Conservation (phyloP, 1,140 invertebrate genomes). For the Chlorops oryzae region DNA sequence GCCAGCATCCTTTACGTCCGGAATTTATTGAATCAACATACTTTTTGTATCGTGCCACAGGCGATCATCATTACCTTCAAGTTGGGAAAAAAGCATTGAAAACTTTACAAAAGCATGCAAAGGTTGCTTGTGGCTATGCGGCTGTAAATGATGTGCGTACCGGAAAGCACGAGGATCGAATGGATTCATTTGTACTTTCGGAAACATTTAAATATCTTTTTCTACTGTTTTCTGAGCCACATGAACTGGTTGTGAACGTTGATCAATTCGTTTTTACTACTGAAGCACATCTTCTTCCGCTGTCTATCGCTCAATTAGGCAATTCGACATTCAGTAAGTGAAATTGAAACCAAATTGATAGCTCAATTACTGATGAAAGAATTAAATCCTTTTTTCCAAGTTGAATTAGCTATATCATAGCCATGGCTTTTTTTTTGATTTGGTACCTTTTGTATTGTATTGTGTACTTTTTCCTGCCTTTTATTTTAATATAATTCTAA, state of each 20-base stretch:
- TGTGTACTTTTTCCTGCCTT: too few relatives aligned
- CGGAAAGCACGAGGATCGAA: slow-evolving; percentile 83
- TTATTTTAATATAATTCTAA: too few relatives aligned
- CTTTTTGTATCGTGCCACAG: slow-evolving; percentile 90
- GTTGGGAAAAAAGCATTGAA: slow-evolving; percentile 88
- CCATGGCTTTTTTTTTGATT: slow-evolving; percentile 1
- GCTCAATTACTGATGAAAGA: too few relatives aligned
- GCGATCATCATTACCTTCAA: slow-evolving; percentile 90
- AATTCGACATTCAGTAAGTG: slow-evolving; percentile 44
- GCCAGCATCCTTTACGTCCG: slow-evolving; percentile 91
- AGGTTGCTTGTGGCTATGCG: slow-evolving; percentile 94
- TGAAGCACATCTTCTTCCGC: slow-evolving; percentile 90
- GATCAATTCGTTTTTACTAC: slow-evolving; percentile 97
- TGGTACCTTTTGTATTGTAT: slow-evolving; percentile 1
- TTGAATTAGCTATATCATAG: not conserved
- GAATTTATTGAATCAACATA: slow-evolving; percentile 98
- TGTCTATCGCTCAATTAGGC: slow-evolving; percentile 62
- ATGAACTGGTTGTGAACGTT: slow-evolving; percentile 82
- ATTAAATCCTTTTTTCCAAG: not conserved
- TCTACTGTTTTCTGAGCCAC: slow-evolving; percentile 85
- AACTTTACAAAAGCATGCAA: slow-evolving; percentile 81
- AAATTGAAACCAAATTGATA: not conserved
- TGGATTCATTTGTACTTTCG: slow-evolving; percentile 97
- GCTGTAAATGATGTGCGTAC: slow-evolving; percentile 94
- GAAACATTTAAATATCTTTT: slow-evolving; percentile 98